Evolutionary conservation across 2,888 invertebrate genomes (phyloP).

Genomic region (Tiphia femorata): DNA sequence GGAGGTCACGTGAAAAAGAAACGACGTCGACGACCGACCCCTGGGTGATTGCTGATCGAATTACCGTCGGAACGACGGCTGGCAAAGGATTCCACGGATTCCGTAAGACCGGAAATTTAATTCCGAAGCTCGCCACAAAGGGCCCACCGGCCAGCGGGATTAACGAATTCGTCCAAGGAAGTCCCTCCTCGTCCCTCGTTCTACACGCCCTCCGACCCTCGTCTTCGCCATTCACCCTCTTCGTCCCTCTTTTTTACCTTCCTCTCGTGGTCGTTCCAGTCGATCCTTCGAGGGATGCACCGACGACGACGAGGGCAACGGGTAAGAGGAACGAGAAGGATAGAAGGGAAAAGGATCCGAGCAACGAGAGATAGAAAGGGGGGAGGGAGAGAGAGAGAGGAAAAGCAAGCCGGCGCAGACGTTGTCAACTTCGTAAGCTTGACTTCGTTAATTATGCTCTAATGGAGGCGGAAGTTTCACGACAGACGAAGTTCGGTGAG

Average conservation of each 20-base stretch:
- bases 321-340: too few relatives aligned
- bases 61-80: slow-evolving; percentile 34
- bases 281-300: slow-evolving; percentile 1
- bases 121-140: slow-evolving; percentile 39
- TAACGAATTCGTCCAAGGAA: slow-evolving; percentile 41
- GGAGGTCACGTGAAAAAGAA: background rate
- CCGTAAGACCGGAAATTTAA: slow-evolving; percentile 45
- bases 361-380: too few relatives aligned
- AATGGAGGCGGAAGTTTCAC: slow-evolving; percentile 30
- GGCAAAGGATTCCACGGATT: slow-evolving; percentile 43
- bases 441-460: slow-evolving; percentile 34
- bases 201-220: background rate
- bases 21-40: slow-evolving; percentile 10
- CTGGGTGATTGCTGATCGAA: slow-evolving; percentile 45
- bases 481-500: slow-evolving; percentile 14
- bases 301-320: too few relatives aligned
- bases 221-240: background rate
- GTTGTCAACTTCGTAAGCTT: slow-evolving; percentile 19
- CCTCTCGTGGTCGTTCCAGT: slow-evolving; percentile 10
- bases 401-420: slow-evolving; percentile 4
- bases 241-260: background rate
- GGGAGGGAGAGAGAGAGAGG: background rate
- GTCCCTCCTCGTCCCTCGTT: slow-evolving; percentile 6
- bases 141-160: slow-evolving; percentile 28
- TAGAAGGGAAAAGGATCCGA: background rate